These are phyloP conservation scores for Andrena camellia DNA, from an alignment of 2,888 invertebrate species.

Conservation along the genomic window DNA sequence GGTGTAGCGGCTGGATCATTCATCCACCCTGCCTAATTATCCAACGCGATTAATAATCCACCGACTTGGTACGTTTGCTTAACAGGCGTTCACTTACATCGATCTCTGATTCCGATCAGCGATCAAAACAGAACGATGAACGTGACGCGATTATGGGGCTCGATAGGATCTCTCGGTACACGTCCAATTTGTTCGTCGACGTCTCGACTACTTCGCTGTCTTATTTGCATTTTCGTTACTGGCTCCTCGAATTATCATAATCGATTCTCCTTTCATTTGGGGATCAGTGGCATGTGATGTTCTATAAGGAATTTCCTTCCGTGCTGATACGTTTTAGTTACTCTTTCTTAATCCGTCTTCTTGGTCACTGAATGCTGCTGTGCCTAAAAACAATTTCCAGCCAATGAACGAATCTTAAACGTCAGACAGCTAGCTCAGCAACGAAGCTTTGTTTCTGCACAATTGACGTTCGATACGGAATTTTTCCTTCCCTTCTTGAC, in stretches of 20 bases:
- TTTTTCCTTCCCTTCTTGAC: neutral
- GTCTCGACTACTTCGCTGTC: neutral
- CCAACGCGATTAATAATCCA: slow-evolving; percentile 45
- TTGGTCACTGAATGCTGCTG: too few relatives aligned
- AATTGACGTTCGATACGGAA: neutral
- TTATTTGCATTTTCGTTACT: neutral
- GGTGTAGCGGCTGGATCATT: slow-evolving; percentile 37
- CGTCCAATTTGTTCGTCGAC: slow-evolving; percentile 15
- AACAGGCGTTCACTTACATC: slow-evolving; percentile 16
- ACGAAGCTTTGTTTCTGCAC: too few relatives aligned
- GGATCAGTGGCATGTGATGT: too few relatives aligned
- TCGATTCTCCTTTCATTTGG: neutral
- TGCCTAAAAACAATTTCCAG: too few relatives aligned
- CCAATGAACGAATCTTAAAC: too few relatives aligned
- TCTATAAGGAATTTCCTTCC: too few relatives aligned
- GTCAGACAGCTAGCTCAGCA: too few relatives aligned
- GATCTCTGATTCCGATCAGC: slow-evolving; percentile 25
- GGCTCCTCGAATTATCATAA: neutral
- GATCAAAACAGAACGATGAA: slow-evolving; percentile 30
- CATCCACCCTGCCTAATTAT: slow-evolving; percentile 53
- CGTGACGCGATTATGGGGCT: slow-evolving; percentile 33
- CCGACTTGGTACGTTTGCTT: slow-evolving; percentile 2
- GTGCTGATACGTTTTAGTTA: too few relatives aligned
- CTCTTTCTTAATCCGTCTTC: too few relatives aligned
- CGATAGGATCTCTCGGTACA: slow-evolving; percentile 5